These are phyloP conservation scores for Enteromius anoplus DNA, from an alignment of 2,797 vertebrate species.

Conservation along the genomic window DNA sequence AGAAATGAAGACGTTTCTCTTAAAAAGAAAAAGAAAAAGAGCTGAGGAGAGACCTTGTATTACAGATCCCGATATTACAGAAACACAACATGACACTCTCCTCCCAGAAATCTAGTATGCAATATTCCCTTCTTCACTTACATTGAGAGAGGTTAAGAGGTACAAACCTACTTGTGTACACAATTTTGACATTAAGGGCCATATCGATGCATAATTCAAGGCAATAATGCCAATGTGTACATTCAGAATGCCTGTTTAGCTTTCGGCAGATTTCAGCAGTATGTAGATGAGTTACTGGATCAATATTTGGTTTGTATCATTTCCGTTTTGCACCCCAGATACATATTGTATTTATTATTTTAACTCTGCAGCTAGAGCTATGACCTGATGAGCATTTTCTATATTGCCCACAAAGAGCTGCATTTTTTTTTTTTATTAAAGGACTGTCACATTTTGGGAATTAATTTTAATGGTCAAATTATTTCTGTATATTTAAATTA, in stretches of 20 bases:
- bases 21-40: constrained; percentile 19
- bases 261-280: constrained; percentile 47
- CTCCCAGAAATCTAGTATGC: constrained; percentile 50
- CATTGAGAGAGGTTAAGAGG: constrained; percentile 35
- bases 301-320: constrained; percentile 31
- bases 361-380: neutral
- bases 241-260: constrained; percentile 47
- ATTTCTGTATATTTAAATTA: neutral
- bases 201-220: constrained; percentile 49
- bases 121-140: constrained; percentile 51
- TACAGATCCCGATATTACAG: constrained; percentile 30
- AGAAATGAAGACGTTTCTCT: constrained; percentile 62
- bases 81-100: constrained; percentile 59
- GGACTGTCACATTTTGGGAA: neutral
- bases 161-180: constrained; percentile 39
- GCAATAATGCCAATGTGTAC: constrained; percentile 46
- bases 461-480: neutral
- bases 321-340: constrained; percentile 15
- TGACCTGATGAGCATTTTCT: constrained; percentile 12
- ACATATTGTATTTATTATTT: constrained; percentile 8
- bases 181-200: constrained; percentile 46
- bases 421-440: neutral
- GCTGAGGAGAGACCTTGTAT: constrained; percentile 19
- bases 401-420: constrained; percentile 2
- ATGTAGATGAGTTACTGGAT: constrained; percentile 34